Evolutionary conservation across 2,797 vertebrate genomes (phyloP), one percentile per base, ranked within the genome.

Genomic region (Notamacropus eugenii): DNA sequence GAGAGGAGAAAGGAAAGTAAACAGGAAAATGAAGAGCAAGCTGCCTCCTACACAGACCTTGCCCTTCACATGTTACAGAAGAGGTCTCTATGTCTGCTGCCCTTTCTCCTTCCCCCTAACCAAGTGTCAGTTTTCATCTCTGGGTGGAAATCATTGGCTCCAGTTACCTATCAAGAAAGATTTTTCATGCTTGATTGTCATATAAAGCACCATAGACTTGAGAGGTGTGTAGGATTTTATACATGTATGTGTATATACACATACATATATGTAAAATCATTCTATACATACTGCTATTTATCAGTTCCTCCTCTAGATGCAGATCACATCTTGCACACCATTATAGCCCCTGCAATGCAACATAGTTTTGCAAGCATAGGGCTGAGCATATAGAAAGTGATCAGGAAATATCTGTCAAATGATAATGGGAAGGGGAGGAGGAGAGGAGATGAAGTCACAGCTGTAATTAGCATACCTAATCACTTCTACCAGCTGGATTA

Each of bases 111-210:
- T 54, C 50, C 5, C 90, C 19, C n/a, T 8, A 82, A 91, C 8
- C 11, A 24, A 19, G 90, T 19, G 28, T 87, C 9, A 0, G 9
- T 50, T 57, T 87, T 55, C 55, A 31, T 95, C 40, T 56, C 59
- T 62, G 28, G 90, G 59, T 59, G 92, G 57, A 82, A 62, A 92
- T 4, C 16, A 3, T 16, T 58, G 54, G 22, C 91, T 96, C 94
- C 9, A 91, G 91, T 93, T 27, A 90, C 40, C 92, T 90, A 90
- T 92, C 40, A 91, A 92, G 46, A 95, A 28, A 93, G 40, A 94
- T 34, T 31, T 56, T 92, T 96, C 91, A 87, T 82, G 54, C 67
- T 95, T 46, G 40, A 87, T 87, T 87, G 22, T 87, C 22, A 11
- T 46, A 27, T 50, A 50, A 46, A 87, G 40, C 40, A 87, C 40